These are phyloP conservation scores for Microplitis deprimator DNA, from an alignment of 2,888 invertebrate genomes.

Conservation along the genomic window DNA sequence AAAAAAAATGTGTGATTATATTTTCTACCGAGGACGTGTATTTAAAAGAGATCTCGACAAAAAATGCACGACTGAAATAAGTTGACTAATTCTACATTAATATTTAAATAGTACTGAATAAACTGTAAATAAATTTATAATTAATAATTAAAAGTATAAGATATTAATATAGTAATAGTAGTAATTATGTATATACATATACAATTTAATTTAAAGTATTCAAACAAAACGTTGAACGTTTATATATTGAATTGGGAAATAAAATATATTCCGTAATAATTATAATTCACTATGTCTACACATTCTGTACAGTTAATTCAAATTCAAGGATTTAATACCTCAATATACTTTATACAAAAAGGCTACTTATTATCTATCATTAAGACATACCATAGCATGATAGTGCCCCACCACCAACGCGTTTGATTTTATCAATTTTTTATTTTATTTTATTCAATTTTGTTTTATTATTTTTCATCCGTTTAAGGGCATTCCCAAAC, in stretches of 20 bases:
- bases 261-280: constrained; percentile 72
- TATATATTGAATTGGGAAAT: constrained; percentile 66
- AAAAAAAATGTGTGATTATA: too few relatives aligned
- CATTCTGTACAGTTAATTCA: constrained; percentile 72
- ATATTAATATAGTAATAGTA: neutral
- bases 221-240: constrained; percentile 4
- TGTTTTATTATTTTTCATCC: too few relatives aligned
- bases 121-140: neutral
- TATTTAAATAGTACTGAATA: neutral
- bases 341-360: constrained; percentile 72
- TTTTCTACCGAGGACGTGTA: neutral
- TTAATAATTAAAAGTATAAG: neutral
- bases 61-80: neutral
- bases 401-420: constrained; percentile 60
- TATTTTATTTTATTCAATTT: constrained; percentile 1
- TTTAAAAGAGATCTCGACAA: constrained; percentile 4
- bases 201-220: constrained; percentile 13
- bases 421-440: constrained; percentile 14
- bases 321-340: constrained; percentile 70
- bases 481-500: too few relatives aligned
- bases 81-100: neutral
- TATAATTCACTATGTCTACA: constrained; percentile 72
- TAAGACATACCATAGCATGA: constrained; percentile 72
- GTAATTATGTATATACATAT: constrained; percentile 26
- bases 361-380: constrained; percentile 72